A percentile compares a stretch with the other conserved stretches of the same genome.
phyloP scores from a whole-genome alignment of 2,113 vertebrate species.

The Leucoraja erinaceus region DNA sequence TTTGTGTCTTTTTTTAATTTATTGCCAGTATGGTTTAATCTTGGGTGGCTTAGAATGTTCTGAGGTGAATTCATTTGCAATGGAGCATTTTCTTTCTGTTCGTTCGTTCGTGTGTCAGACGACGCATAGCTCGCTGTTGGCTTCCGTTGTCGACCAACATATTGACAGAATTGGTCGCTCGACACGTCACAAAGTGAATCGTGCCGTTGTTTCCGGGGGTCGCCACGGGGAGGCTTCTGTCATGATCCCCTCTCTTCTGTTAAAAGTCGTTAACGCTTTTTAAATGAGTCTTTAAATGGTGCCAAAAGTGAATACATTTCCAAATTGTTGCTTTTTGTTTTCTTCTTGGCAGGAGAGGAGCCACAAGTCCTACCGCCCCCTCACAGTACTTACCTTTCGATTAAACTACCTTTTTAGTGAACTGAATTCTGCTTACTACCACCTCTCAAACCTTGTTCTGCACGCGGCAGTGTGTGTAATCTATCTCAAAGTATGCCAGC shows the following conservation, averaged over 20 bases:
- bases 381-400: slow-evolving; percentile 92
- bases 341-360: slow-evolving; percentile 75
- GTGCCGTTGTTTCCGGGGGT: too few species aligned
- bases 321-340: slow-evolving; percentile 37
- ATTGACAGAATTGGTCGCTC: too few species aligned
- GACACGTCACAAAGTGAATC: too few species aligned
- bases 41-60: neutral
- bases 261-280: neutral
- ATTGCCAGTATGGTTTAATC: neutral
- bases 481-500: slow-evolving; percentile 83
- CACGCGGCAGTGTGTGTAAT: slow-evolving; percentile 78
- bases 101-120: too few species aligned
- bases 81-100: neutral
- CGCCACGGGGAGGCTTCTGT: too few species aligned
- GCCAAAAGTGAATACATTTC: neutral
- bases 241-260: neutral
- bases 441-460: slow-evolving; percentile 79
- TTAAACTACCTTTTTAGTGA: slow-evolving; percentile 91
- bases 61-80: neutral
- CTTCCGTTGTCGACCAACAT: too few species aligned
- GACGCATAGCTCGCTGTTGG: too few species aligned
- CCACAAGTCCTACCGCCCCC: slow-evolving; percentile 91
- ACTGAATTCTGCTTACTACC: slow-evolving; percentile 84
- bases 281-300: neutral
- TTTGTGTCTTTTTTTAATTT: too few species aligned